These are phyloP conservation scores for Sarcophaga bullata DNA, from an alignment of 1,140 invertebrate genomes.

Conservation along the genomic window DNA sequence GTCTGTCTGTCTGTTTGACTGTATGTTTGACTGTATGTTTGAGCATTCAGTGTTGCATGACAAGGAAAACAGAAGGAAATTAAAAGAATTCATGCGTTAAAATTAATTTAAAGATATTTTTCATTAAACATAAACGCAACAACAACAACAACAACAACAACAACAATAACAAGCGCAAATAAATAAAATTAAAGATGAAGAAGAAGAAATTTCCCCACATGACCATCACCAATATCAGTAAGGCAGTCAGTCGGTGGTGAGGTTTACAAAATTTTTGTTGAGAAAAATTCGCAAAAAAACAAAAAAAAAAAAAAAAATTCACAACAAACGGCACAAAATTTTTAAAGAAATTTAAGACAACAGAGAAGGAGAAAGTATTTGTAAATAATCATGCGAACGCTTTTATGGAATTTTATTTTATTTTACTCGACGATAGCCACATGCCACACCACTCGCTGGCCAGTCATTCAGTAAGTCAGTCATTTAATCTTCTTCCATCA, in stretches of 20 bases:
- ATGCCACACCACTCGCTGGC: neutral
- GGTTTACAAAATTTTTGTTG: neutral
- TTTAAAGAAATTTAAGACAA: too few species aligned
- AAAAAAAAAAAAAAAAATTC: slow-evolving; percentile 8
- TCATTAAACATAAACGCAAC: slow-evolving; percentile 22
- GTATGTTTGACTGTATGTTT: neutral
- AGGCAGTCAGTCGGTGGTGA: too few species aligned
- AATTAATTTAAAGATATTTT: slow-evolving; percentile 41
- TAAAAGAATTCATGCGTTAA: slow-evolving; percentile 40
- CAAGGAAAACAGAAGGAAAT: slow-evolving; percentile 35
- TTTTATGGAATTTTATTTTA: slow-evolving; percentile 27
- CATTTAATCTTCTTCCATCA: slow-evolving; percentile 12
- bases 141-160: neutral
- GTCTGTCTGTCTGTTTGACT: neutral
- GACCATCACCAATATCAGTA: too few species aligned
- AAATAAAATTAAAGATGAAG: too few species aligned
- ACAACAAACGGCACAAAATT: neutral
- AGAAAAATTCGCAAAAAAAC: neutral
- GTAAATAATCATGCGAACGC: too few species aligned
- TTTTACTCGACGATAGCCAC: neutral
- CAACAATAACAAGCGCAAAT: neutral
- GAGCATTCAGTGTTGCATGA: too few species aligned
- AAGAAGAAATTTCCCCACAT: too few species aligned
- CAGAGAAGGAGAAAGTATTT: too few species aligned
- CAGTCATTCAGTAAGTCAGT: too few species aligned